A percentile compares a stretch with the other conserved stretches of the same genome.
phyloP scores from a whole-genome alignment of 2,888 invertebrate species.

The Homarus gammarus region DNA sequence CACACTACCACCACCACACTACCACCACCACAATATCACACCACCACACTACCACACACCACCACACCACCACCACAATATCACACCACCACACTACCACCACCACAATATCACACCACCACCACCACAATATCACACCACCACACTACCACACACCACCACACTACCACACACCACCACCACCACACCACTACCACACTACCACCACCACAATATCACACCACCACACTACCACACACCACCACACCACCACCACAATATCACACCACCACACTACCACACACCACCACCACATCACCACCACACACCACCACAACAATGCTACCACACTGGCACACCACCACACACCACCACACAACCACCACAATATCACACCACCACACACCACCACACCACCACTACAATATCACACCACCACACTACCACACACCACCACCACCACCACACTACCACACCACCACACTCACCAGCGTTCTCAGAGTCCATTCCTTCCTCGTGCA shows the following conservation, averaged over 20 bases:
- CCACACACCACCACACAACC: conserved; percentile 71
- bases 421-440: conserved; percentile 65
- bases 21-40: conserved; percentile 2
- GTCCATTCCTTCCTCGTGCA: conserved; percentile 75
- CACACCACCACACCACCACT: background rate
- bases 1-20: background rate
- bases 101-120: background rate
- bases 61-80: conserved; percentile 75
- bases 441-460: conserved; percentile 65
- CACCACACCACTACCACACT: no score
- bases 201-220: no score
- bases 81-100: conserved; percentile 21
- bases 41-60: conserved; percentile 36
- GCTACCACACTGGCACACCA: conserved; percentile 14
- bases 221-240: no score
- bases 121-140: no score
- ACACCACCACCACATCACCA: background rate
- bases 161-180: no score
- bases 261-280: background rate
- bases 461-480: conserved; percentile 55
- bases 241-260: background rate
- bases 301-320: background rate
- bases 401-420: conserved; percentile 11
- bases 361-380: background rate
- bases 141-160: no score